Evolutionary conservation across 2,888 invertebrate species (phyloP).

Genomic region (Poecilobothrus nobilitatus): DNA sequence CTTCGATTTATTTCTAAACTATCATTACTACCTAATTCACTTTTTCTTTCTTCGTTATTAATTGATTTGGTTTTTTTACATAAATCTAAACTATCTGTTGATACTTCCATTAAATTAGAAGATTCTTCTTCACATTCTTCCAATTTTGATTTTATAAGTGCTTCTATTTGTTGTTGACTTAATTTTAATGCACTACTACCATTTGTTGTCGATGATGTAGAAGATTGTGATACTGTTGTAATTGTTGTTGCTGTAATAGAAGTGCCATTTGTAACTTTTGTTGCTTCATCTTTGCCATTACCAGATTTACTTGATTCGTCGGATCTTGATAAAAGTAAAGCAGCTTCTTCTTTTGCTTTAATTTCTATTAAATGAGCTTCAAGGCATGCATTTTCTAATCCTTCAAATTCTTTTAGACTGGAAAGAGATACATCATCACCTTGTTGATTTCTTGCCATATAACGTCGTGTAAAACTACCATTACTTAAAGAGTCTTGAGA

Average conservation of each 20-base stretch:
- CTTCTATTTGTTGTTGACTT: conserved; percentile 33
- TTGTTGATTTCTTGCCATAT: conserved; percentile 61
- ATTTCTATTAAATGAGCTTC: conserved; percentile 76
- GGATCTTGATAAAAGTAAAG: conserved; percentile 53
- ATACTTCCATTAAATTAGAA: conserved; percentile 50
- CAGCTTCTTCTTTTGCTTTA: conserved; percentile 77
- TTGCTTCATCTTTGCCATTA: conserved; percentile 27
- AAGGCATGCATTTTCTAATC: conserved; percentile 77
- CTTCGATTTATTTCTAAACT: conserved; percentile 57
- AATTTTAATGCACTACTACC: conserved; percentile 18
- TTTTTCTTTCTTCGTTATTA: conserved; percentile 41
- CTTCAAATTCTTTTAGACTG: conserved; percentile 88
- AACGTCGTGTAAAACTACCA: conserved; percentile 68
- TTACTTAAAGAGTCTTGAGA: conserved; percentile 80
- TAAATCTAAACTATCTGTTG: conserved; percentile 55
- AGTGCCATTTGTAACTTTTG: conserved; percentile 28
- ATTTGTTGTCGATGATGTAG: conserved; percentile 19
- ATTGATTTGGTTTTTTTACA: conserved; percentile 26
- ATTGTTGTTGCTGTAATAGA: conserved; percentile 33
- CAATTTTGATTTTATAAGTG: conserved; percentile 41
- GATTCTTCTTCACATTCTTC: conserved; percentile 38
- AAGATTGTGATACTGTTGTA: conserved; percentile 25
- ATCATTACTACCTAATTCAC: conserved; percentile 56
- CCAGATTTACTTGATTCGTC: conserved; percentile 44
- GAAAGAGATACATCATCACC: conserved; percentile 80